These are phyloP conservation scores for Epinotia bilunana DNA, from an alignment of 2,888 invertebrate species.

Conservation along the genomic window DNA sequence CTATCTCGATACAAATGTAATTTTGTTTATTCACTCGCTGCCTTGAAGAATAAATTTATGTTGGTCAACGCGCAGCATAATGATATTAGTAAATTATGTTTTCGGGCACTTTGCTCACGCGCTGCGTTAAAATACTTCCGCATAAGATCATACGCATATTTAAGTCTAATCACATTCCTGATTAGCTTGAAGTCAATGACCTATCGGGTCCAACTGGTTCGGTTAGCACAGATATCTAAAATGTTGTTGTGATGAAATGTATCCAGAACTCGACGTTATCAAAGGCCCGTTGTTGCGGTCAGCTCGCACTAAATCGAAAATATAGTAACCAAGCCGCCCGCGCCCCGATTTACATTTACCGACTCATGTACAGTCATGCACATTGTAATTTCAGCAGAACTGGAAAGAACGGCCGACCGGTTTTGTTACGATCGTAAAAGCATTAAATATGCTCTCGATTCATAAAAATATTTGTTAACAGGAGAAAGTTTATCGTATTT, in stretches of 20 bases:
- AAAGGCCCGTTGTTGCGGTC: slow-evolving; percentile 65
- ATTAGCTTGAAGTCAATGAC: slow-evolving; percentile 57
- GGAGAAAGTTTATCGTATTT: slow-evolving; percentile 37
- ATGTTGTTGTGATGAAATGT: slow-evolving; percentile 37
- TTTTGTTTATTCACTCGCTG: slow-evolving; percentile 47
- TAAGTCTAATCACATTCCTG: slow-evolving; percentile 4
- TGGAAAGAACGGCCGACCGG: slow-evolving; percentile 28
- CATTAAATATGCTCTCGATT: slow-evolving; percentile 26
- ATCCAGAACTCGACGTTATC: slow-evolving; percentile 57
- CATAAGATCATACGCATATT: slow-evolving; percentile 10
- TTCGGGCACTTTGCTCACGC: slow-evolving; percentile 16
- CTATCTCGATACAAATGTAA: slow-evolving; percentile 29
- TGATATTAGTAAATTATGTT: not conserved
- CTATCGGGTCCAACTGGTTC: slow-evolving; percentile 49
- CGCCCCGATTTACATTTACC: slow-evolving; percentile 18
- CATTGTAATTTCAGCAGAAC: slow-evolving; percentile 30
- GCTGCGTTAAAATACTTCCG: not conserved
- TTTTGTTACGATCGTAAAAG: slow-evolving; percentile 27
- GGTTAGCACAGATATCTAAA: slow-evolving; percentile 29
- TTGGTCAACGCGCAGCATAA: not conserved
- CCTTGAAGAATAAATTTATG: slow-evolving; percentile 44
- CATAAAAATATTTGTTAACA: slow-evolving; percentile 26
- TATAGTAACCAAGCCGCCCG: slow-evolving; percentile 21
- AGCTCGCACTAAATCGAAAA: slow-evolving; percentile 17
- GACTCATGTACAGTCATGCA: slow-evolving; percentile 12